Percentiles rank a stretch among this genome's conserved stretches.
Conservation (phyloP, 2,797 vertebrate genomes). For the Crenichthys baileyi region DNA sequence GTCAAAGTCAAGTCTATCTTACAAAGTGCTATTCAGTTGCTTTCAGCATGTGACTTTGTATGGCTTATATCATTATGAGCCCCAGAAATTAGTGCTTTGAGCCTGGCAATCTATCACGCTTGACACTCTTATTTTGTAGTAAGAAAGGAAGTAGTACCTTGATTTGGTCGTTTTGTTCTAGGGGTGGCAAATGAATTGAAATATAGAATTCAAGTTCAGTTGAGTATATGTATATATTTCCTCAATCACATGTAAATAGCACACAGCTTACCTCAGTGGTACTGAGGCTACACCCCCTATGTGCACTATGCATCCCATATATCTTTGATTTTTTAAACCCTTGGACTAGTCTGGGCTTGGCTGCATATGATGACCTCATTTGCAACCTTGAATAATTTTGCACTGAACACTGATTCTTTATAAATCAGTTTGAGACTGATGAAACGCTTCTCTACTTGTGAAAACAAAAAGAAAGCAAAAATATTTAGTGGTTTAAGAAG, state of each 20-base stretch:
- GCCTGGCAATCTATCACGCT: neutral
- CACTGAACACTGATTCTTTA: no score
- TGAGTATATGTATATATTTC: neutral
- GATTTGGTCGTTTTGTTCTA: neutral
- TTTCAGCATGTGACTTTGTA: no score
- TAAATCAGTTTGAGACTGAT: no score
- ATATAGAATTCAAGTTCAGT: neutral
- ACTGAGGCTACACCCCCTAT: neutral
- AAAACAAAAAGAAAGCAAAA: no score
- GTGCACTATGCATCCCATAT: neutral
- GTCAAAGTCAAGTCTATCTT: neutral
- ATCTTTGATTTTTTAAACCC: neutral
- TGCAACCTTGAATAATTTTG: no score
- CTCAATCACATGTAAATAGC: neutral
- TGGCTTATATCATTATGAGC: neutral
- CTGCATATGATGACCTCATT: no score
- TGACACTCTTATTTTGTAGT: neutral
- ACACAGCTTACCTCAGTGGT: neutral
- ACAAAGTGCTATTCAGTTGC: neutral
- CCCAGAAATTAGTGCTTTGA: neutral
- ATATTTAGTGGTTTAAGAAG: no score
- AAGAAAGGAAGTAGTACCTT: neutral
- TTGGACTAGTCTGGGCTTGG: neutral
- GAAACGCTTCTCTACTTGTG: no score
- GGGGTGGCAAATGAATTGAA: neutral